Evolutionary conservation across 2,797 vertebrate genomes (phyloP), one percentile per base, ranked within the genome.

Genomic region (Anomalospiza imberbis): DNA sequence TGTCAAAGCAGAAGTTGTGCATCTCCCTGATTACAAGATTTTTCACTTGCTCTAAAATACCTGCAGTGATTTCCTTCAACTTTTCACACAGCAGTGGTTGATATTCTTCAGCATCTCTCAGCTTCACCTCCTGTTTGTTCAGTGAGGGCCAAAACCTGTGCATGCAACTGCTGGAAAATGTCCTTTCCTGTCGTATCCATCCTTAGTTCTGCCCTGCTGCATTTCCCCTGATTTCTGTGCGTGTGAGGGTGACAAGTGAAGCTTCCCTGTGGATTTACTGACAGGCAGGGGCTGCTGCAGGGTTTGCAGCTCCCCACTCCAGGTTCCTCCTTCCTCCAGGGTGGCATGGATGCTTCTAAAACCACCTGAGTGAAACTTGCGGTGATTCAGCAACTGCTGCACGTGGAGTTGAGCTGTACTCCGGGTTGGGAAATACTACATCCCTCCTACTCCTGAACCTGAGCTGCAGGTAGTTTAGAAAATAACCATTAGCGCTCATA

Each of bases 241-340:
- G 10, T 5, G 36, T 0, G 2, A 50, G 51, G 7, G 7, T 2
- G 58, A 21, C 8, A 7, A 78, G 29, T 31, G 22, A 8, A 4
- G 10, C 16, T 54, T 42, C 14, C 22, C 42, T 12, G 2, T 3
- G 67, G 17, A 13, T 42, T 57, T 17, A 2, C 54, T 10, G 11
- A 0, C 4, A 4, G 10, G 1, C 17, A 18, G 68, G 61, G 76
- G 22, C 28, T 58, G 58, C 58, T 29, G 31, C 5, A 13, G 34
- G 6, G 9, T 50, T 57, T 73, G 55, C 70, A 42, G 60, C 31
- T 65, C 2, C 26, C 32, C 42, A 31, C 29, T 26, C 29, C 24
- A 31, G 24, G 4, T 32, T 51, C 45, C 5, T 44, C 50, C 60
- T 29, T 28, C 48, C 53, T 34, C 1, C 40, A 24, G 85, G 34